Conservation (phyloP, 2,113 vertebrate species). For the Cyprinodon tularosa region DNA sequence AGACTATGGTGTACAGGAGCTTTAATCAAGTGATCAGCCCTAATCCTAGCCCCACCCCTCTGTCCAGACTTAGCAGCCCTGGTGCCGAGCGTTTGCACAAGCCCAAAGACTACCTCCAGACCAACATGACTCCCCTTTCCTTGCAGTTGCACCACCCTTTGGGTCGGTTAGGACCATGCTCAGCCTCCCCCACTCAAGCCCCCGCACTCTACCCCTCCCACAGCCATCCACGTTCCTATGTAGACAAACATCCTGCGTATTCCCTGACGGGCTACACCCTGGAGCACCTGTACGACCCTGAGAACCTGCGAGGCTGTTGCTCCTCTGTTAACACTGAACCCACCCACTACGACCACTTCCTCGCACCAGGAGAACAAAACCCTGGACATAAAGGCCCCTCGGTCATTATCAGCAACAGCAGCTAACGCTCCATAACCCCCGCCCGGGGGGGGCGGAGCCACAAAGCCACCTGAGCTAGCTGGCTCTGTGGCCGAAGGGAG, state of each 20-base stretch:
- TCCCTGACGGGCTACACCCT: conserved; percentile 92
- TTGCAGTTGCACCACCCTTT: conserved; percentile 81
- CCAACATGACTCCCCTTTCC: conserved; percentile 83
- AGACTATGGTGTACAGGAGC: conserved; percentile 82
- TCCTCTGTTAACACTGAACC: conserved; percentile 87
- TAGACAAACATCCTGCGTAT: conserved; percentile 93
- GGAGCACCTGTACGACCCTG: conserved; percentile 93
- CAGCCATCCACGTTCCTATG: conserved; percentile 82
- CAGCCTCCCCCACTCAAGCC: conserved; percentile 82
- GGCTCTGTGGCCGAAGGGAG: background rate
- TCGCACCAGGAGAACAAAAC: conserved; percentile 88
- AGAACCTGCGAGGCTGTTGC: conserved; percentile 91
- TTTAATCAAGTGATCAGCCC: conserved; percentile 83
- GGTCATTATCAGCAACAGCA: conserved; percentile 97
- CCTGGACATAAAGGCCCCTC: conserved; percentile 94
- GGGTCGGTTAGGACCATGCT: conserved; percentile 80
- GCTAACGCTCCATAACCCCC: conserved; percentile 81
- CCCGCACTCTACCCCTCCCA: conserved; percentile 81
- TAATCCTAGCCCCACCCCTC: conserved; percentile 84
- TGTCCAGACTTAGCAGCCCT: conserved; percentile 91
- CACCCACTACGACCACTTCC: conserved; percentile 90
- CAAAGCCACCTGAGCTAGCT: conserved; percentile 4
- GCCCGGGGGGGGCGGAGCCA: background rate
- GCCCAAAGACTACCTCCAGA: conserved; percentile 91
- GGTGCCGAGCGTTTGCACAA: conserved; percentile 87